Base-by-base conservation (phyloP, 2,113 vertebrate species). In the Motacilla alba region DNA sequence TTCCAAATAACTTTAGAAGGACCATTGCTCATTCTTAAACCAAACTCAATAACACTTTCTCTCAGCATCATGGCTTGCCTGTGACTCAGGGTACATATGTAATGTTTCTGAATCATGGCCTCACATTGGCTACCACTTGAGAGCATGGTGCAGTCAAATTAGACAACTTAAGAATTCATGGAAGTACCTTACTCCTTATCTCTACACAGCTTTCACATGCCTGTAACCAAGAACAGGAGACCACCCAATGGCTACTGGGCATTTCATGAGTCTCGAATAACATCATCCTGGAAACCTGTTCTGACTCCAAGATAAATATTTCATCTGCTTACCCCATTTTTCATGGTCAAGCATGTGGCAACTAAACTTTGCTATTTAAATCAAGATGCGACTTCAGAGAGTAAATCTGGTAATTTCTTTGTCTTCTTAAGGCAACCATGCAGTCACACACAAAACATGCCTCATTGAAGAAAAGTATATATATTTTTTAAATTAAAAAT, bases 361-460 rank as follows among this genome's bases (percentile, higher is more conserved):
- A 64, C 49, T 67, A 19, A 95, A 81, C 27, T 28, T 67, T 21
- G 17, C 22, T 60, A 68, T 46, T 88, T 60, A 88, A 80, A 95
- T 53, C 22, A 87, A 75, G 60, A 39, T n/a, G 41, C 2, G 2
- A 7, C 58, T 72, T 84, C 18, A 49, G 33, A 64, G 7, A 31
- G 9, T 43, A 59, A 66, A 77, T 47, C 37, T n/a, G 2, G 21
- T 52, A 12, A 37, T 31, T 28, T 60, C 15, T 72, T 64, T 76
- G n/a, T 49, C 44, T 62, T 90, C 74, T 82, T 66, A 70, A 77
- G 30, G 31, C 52, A 85, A 47, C 41, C 41, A 46, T 0, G 2
- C 30, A 83, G 72, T 17, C 0, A 0, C 30, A 55, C 37, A 49
- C 0, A 2, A 72, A 60, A 95, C 31, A 21, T 22, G 18, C 12